Base-by-base conservation (phyloP, 2,113 vertebrate genomes). In the Serinus canaria region DNA sequence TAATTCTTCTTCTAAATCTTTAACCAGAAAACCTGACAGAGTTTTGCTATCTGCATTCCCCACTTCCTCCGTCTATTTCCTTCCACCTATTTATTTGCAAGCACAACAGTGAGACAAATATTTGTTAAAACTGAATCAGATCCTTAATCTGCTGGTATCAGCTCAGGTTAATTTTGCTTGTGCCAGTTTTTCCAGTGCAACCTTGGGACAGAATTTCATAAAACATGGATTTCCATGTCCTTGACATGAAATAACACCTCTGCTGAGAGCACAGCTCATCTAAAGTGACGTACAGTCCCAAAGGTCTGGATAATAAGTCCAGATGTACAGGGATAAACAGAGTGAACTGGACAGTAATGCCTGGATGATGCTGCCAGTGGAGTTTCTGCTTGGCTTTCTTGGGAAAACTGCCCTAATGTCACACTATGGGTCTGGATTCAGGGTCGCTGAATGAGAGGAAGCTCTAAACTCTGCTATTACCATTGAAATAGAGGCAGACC, bases 21-120 rank as follows among this genome's bases (percentile, higher is more conserved):
- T 16, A 46, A 52, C 15, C 37, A 67, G 33, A 66, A 5, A 74
- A 63, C 22, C 35, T 56, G n/a, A 20, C 17, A 55, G 21, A 69
- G 8, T 69, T 62, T 76, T 69, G 14, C 21, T 62, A 23, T 25
- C 7, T 69, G 10, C 15, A 27, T 76, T 69, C 47, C 10, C 25
- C 1, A 0, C 10, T 55, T 49, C 41, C 35, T 19, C 12, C 0
- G 0, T 44, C 53, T 46, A 46, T 78, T 70, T 69, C 15, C 47
- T 78, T 62, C 30, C 43, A 47, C 17, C 30, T 76, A 16, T 23
- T 83, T 62, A 31, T 55, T 69, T 55, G 7, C 35, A 47, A 35
- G 19, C 14, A 55, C 10, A 60, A 47, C 20, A 39, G 43, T 39
- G 39, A 62, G 41, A 83, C 5, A 55, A 19, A 18, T 55, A 43